Evolutionary conservation across 1,140 invertebrate species (phyloP), one percentile per base, ranked within the genome.

Genomic region (Platyscapa corneri): DNA sequence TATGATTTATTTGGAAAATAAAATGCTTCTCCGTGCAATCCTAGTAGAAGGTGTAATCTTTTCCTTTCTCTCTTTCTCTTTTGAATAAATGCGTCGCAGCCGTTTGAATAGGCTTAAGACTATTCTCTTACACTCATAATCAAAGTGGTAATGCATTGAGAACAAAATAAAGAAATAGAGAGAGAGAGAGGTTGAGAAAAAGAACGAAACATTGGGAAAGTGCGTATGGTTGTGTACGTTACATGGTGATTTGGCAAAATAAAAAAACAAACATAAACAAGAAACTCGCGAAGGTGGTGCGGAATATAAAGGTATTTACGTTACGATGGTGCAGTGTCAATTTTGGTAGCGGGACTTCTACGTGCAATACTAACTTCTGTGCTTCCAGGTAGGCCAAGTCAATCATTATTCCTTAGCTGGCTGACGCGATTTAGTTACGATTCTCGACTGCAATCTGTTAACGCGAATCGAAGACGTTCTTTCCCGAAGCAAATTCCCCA

Each of bases 321-420:
- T 92, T 92, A 92, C 88, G 91, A 93, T 93, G 92, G 92, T 93
- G 92, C 92, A 93, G 93, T 93, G 92, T 93, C 91, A 89, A 93
- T 93, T 92, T 90, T 93, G 93, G 92, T 93, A 93, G 92, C 92
- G 92, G 92, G 92, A 92, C 90, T 91, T 89, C 92, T 93, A 93
- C 92, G 92, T 91, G 90, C 89, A 93, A 93, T 93, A 93, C 93
- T 93, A 93, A 93, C 92, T 93, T 93, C 93, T 93, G 93, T 93
- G 93, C 93, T 93, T 93, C 89, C 92, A 93, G 93, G 93, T 93
- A 93, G 93, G 93, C 92, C 92, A 93, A 93, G 90, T 93, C 92
- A 93, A 90, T 93, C 92, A 93, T 93, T 93, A 93, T 93, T 93
- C 89, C 91, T 91, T 77, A 86, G 37, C 87, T 86, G 87, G 85